Base-by-base conservation (phyloP, 2,797 vertebrate species). In the Paedocypris micromegethes region DNA sequence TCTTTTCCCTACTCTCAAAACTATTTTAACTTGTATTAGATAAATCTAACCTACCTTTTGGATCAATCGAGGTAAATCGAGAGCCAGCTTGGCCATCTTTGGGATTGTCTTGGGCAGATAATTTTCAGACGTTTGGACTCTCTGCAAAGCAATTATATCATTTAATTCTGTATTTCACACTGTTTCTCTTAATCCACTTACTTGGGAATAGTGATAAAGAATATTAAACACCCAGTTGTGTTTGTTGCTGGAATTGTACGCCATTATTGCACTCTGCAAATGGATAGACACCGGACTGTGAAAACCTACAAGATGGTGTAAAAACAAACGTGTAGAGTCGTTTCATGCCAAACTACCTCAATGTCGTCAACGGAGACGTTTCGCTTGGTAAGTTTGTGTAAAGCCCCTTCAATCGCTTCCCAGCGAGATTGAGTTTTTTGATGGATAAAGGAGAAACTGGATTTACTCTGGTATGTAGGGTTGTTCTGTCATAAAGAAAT, bases 61-160 rank as follows among this genome's bases (percentile, higher is more conserved):
- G 41, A 89, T 69, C 0, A 5, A 0, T 0, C n/a, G 0, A 0
- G 83, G 83, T 9, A 90, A 78, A 0, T 3, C 62, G 46, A 83
- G 8, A 2, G 88, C 89, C 77, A 89, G 64, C 0, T 37, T 49
- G 0, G 84, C 87, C 2, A 88, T 88, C 81, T 83, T 89, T 2
- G 80, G 3, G 39, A 83, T 79, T 52, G 86, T 68, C 0, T 0
- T 0, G 2, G 3, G 0, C 9, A 71, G 62, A 53, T 76, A 44
- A 1, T 72, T 79, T 2, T 86, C 78, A 0, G 1, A 0, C 2
- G 3, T 0, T 0, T 75, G 57, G 4, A 76, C 0, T 0, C 0
- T 0, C 88, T 90, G 68, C 6, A 41, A 40, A 68, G 55, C 0
- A 8, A 56, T 41, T n/a, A 3, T 3, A 76, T 9, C 51, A 23